phyloP scores from a whole-genome alignment of 2,113 vertebrate species.

The Gallinago media region DNA sequence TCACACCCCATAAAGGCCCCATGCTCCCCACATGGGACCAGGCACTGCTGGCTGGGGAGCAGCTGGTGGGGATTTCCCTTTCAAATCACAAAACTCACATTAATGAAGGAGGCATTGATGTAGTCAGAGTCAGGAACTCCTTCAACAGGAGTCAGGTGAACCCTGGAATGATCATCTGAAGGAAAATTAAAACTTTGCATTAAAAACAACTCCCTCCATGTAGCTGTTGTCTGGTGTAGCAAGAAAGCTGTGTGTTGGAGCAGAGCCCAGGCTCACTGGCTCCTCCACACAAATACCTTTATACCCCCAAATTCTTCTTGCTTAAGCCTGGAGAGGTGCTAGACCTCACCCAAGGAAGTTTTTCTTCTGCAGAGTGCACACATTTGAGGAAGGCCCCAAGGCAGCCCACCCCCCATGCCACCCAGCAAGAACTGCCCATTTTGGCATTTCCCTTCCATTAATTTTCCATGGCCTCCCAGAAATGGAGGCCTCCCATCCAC shows the following conservation, averaged over 20 bases:
- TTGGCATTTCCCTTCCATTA: fast-evolving
- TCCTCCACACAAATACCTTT: not conserved
- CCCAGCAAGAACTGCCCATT: not conserved
- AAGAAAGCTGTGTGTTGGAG: not conserved
- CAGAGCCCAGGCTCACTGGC: fast-evolving
- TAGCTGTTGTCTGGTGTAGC: fast-evolving
- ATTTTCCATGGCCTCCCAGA: not conserved
- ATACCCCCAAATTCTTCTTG: not conserved
- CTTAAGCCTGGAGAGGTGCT: not conserved
- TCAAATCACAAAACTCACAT: constrained; percentile 80
- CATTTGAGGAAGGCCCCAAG: fast-evolving
- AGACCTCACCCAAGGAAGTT: not conserved
- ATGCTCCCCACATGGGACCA: not conserved
- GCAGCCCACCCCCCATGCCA: fast-evolving
- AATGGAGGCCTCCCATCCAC: not conserved
- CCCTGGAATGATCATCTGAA: constrained; percentile 95
- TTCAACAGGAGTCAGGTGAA: constrained; percentile 93
- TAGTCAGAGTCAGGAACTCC: constrained; percentile 98
- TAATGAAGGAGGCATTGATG: constrained; percentile 97
- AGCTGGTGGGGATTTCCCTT: not conserved
- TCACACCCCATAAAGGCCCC: not conserved
- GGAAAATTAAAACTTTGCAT: not conserved
- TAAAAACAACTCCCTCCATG: not conserved
- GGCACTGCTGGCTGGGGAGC: fast-evolving
- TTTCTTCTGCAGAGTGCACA: not conserved